Base-by-base conservation (phyloP, 2,113 vertebrate genomes). In the Hemibagrus wyckioides region DNA sequence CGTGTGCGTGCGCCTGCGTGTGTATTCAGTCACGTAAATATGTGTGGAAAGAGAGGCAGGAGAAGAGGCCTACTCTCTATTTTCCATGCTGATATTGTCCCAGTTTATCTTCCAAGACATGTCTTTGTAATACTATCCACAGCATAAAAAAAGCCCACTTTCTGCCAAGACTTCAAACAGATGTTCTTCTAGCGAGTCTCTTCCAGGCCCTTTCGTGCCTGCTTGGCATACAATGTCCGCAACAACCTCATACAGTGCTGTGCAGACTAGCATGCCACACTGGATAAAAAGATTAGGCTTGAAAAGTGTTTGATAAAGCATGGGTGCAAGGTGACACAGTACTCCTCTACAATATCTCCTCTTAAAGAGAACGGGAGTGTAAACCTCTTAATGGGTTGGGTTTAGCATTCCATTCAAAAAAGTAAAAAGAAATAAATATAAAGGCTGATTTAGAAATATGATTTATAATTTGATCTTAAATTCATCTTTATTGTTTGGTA, bases 111-210 rank as follows among this genome's bases (percentile, higher is more conserved):
- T 92, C 92, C 91, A 91, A 92, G 91, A 94, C 91, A 89, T 89
- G 90, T 92, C 91, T 94, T 93, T 93, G 93, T 94, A 94, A 95
- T 93, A 86, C 2, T 82, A 94, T 92, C 92, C 88, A 61, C 89
- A 41, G 82, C 86, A 89, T 85, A 67, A 88, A 88, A 92, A 87
- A 89, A 88, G 91, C 87, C 82, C 91, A 89, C 90, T 92, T 92
- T 90, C 90, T 90, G 90, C 89, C 93, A 93, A 92, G 93, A 93
- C 93, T 94, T 94, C 91, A 91, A 93, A 92, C 93, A 94, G 92
- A 94, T 94, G 93, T 92, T 94, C 89, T 90, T 83, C 75, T 41
- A 76, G 87, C 85, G 90, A 89, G 67, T 77, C 90, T 92, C 88
- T 91, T 41, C 89, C 87, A 87, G 88, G 90, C 89, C 87, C 89